Evolutionary conservation across 2,888 invertebrate genomes (phyloP).

Genomic region (Strigamia transsilvanica): DNA sequence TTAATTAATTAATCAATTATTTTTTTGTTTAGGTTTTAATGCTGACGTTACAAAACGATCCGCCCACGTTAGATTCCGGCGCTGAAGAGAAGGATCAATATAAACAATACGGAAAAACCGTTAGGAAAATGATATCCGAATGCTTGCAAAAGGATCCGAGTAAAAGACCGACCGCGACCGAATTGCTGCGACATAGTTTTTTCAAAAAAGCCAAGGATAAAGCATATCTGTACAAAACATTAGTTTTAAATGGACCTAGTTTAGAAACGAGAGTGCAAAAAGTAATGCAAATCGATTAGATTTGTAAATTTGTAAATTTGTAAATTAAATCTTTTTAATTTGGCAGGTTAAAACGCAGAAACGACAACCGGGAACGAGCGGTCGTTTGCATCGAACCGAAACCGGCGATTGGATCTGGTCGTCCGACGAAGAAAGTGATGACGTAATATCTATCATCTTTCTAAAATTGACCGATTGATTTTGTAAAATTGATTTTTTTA

Average conservation of each 20-base stretch:
- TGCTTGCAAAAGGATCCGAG: constrained; percentile 96
- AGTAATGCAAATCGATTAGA: constrained; percentile 66
- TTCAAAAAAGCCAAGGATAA: constrained; percentile 97
- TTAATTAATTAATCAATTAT: background rate
- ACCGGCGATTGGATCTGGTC: constrained; percentile 99
- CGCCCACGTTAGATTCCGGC: constrained; percentile 92
- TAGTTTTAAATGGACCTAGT: constrained; percentile 85
- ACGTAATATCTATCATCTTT: background rate
- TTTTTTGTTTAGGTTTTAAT: constrained; percentile 75
- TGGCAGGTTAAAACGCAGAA: constrained; percentile 69
- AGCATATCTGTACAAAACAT: constrained; percentile 83
- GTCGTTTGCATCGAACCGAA: constrained; percentile 87
- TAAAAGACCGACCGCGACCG: constrained; percentile 92
- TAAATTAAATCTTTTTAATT: too few relatives aligned
- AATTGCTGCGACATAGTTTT: constrained; percentile 95
- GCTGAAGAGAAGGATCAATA: constrained; percentile 98
- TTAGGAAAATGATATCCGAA: constrained; percentile 95
- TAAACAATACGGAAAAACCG: constrained; percentile 96
- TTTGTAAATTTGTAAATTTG: too few relatives aligned
- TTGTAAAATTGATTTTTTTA: background rate
- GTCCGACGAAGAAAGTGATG: constrained; percentile 76
- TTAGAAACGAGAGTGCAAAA: constrained; percentile 91
- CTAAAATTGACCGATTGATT: background rate
- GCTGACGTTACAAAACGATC: constrained; percentile 97
- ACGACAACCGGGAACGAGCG: constrained; percentile 85